Evolutionary conservation across 2,797 vertebrate genomes (phyloP).

Genomic region (Phrynocephalus guinanensis): DNA sequence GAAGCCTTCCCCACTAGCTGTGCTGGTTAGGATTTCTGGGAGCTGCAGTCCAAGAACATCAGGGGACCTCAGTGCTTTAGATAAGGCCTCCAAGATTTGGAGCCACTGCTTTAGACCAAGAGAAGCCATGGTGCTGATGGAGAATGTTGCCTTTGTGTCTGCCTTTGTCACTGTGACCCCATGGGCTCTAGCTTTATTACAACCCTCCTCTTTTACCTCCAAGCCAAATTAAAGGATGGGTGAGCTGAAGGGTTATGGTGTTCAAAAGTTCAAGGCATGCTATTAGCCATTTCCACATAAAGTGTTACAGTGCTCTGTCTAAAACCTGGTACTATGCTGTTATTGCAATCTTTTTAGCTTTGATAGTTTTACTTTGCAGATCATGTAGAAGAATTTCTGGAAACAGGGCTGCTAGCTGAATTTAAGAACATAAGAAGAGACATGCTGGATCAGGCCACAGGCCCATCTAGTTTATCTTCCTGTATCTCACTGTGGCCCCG

Average conservation of each 20-base stretch:
- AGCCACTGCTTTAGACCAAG: background rate
- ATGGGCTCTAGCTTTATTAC: background rate
- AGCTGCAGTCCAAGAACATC: no score
- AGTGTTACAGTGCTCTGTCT: no score
- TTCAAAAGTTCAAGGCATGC: background rate
- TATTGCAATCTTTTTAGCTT: no score
- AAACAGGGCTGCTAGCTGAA: background rate
- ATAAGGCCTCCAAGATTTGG: no score
- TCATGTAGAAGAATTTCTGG: constrained; percentile 10
- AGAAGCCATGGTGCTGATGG: background rate
- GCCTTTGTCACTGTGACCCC: background rate
- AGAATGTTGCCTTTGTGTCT: background rate
- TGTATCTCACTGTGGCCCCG: no score
- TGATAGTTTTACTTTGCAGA: constrained; percentile 12
- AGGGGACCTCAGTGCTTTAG: no score
- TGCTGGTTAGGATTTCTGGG: no score
- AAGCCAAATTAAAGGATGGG: background rate
- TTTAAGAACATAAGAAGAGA: background rate
- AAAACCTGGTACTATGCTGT: no score
- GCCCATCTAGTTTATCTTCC: no score
- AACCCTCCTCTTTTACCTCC: background rate
- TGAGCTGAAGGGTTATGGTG: background rate
- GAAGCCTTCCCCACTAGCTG: no score
- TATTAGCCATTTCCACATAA: background rate
- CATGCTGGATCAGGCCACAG: no score